phyloP scores from a whole-genome alignment of 2,113 vertebrate genomes.

The Bubo scandiacus region DNA sequence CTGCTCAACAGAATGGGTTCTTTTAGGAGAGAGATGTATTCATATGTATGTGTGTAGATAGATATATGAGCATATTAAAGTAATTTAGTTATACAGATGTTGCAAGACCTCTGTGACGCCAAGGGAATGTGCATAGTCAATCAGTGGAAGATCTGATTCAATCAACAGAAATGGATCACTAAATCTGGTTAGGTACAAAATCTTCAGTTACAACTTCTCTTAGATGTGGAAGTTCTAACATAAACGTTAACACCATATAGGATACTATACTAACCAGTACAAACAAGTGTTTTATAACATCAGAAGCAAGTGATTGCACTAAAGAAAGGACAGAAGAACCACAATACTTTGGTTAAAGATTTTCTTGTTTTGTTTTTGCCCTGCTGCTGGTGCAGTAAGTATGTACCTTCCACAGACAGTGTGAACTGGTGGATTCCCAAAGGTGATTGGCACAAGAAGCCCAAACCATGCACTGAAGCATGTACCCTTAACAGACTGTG shows the following conservation, averaged over 20 bases:
- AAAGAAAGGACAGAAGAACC: neutral
- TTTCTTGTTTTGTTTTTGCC: neutral
- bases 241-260: neutral
- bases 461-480: neutral
- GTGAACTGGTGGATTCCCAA: neutral
- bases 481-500: neutral
- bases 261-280: neutral
- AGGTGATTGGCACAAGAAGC: neutral
- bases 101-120: neutral
- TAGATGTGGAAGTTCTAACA: neutral
- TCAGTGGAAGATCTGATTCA: neutral
- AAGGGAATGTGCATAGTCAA: neutral
- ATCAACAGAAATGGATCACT: neutral
- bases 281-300: neutral
- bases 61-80: neutral
- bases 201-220: neutral
- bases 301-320: neutral
- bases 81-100: neutral
- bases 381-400: neutral
- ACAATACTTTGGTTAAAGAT: neutral
- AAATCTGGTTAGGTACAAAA: neutral
- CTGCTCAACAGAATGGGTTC: neutral
- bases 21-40: neutral
- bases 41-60: neutral
- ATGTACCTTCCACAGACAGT: neutral